These are phyloP conservation scores for Kryptolebias ocellatus DNA, from an alignment of 2,797 vertebrate species.

Conservation along the genomic window DNA sequence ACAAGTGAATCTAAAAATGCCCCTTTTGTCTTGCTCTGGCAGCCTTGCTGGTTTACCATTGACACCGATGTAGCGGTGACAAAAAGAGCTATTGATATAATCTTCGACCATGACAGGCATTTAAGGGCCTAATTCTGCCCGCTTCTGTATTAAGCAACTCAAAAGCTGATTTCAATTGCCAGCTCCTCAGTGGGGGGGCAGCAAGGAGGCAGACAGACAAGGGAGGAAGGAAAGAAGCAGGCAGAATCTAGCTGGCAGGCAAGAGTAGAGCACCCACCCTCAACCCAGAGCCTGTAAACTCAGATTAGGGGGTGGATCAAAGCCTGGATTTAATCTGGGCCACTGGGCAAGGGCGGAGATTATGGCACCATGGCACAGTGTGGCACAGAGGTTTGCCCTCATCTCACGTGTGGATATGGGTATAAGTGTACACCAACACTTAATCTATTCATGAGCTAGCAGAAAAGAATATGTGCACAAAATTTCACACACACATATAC, in stretches of 20 bases:
- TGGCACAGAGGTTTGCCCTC: conserved; percentile 74
- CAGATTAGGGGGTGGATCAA: conserved; percentile 87
- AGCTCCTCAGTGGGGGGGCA: conserved; percentile 71
- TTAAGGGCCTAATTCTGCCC: conserved; percentile 81
- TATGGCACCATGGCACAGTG: conserved; percentile 75
- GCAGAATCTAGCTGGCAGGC: conserved; percentile 79
- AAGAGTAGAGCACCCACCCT: conserved; percentile 78
- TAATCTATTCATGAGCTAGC: conserved; percentile 41
- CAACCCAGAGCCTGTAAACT: conserved; percentile 83
- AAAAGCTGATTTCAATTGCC: conserved; percentile 82
- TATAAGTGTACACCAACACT: conserved; percentile 38
- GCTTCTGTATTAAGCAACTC: conserved; percentile 80
- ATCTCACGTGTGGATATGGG: conserved; percentile 44
- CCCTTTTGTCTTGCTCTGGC: conserved; percentile 63
- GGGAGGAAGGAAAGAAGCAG: conserved; percentile 71
- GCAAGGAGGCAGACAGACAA: conserved; percentile 68
- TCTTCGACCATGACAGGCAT: conserved; percentile 80
- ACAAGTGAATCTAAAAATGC: conserved; percentile 65
- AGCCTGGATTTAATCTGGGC: conserved; percentile 86
- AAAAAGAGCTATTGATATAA: conserved; percentile 78
- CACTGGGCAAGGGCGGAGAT: conserved; percentile 83
- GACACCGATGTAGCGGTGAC: conserved; percentile 66
- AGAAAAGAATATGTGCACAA: conserved; percentile 8
- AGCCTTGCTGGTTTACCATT: conserved; percentile 63
- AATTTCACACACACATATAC: not conserved